Evolutionary conservation across 2,113 vertebrate species (phyloP), one percentile per base, ranked within the genome.

Genomic region (Uria aalge): DNA sequence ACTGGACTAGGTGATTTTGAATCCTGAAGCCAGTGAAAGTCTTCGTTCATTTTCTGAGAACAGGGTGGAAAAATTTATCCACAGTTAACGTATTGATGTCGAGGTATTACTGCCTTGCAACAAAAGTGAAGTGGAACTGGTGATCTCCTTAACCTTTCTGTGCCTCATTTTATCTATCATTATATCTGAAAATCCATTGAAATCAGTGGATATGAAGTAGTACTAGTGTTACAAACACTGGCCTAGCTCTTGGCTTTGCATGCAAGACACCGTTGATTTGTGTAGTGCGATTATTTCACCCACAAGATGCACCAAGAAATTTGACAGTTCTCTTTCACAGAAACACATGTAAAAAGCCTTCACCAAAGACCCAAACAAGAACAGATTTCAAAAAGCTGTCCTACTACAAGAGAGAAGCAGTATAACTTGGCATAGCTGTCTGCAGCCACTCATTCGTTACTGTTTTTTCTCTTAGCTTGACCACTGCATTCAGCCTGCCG

Each of bases 401-500:
- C n/a, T 47, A 2, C 52, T 41, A 3, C 21, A 52, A 66, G 6
- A 75, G 30, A 24, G 64, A 32, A 89, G 64, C 43, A 32, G 50
- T 18, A 4, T 43, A 14, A 17, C 66, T 19, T 72, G 69, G 85
- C n/a, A 4, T 19, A 19, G 62, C 6, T 76, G 18, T 32, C 60
- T 85, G 62, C 69, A 87, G 69, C 62, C 57, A 15, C 53, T 84
- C 40, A 92, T n/a, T 72, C 30, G 3, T 21, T 45, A 5, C 83
- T 92, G 26, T 1, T 52, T 66, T 88, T 89, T 40, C 73, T 94
- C 94, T 16, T 96, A 99, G 99, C 99, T 99, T 53, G 99, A 99
- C 96, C 99, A 99, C 69, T 99, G 99, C 98, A 99, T 99, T 97
- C 99, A 99, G 97, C 99, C 99, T 5, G 99, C 99, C 0, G 99